Percentiles rank a stretch among this genome's conserved stretches.
These are phyloP conservation scores for Ischnus inquisitorius DNA, from an alignment of 2,888 invertebrate genomes.

Conservation along the genomic window DNA sequence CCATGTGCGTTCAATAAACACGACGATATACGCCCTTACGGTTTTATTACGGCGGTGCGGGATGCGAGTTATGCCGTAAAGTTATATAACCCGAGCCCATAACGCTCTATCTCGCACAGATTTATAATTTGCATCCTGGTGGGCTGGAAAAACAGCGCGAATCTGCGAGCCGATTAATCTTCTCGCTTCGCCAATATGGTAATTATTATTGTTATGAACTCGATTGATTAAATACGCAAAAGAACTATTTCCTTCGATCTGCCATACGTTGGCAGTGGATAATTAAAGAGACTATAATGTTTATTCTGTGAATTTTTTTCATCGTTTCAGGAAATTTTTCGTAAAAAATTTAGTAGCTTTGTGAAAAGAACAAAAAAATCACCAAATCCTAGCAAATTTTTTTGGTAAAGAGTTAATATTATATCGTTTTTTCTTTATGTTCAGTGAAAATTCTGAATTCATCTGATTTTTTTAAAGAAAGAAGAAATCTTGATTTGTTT, in stretches of 20 bases:
- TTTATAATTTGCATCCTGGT: constrained; percentile 50
- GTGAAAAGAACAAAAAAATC: no score
- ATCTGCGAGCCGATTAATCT: constrained; percentile 6
- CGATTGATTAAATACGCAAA: constrained; percentile 24
- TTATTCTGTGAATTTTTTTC: constrained; percentile 8
- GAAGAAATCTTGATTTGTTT: no score
- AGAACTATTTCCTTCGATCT: not conserved
- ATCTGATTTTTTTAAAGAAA: no score
- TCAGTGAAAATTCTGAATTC: no score
- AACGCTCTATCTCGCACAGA: constrained; percentile 12
- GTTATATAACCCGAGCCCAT: constrained; percentile 31
- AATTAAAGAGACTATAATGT: not conserved
- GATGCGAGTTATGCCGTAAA: constrained; percentile 30
- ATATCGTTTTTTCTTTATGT: no score
- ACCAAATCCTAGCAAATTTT: no score
- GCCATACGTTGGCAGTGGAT: not conserved
- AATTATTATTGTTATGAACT: not conserved
- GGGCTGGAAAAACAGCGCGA: constrained; percentile 21
- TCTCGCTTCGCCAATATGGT: constrained; percentile 12
- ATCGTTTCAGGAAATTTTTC: no score
- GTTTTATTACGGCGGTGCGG: not conserved
- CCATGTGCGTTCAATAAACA: not conserved
- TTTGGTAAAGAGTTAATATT: no score
- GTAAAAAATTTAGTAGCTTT: no score
- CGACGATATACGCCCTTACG: not conserved